Evolutionary conservation across 2,113 vertebrate species (phyloP).

Genomic region (Hemibagrus wyckioides): DNA sequence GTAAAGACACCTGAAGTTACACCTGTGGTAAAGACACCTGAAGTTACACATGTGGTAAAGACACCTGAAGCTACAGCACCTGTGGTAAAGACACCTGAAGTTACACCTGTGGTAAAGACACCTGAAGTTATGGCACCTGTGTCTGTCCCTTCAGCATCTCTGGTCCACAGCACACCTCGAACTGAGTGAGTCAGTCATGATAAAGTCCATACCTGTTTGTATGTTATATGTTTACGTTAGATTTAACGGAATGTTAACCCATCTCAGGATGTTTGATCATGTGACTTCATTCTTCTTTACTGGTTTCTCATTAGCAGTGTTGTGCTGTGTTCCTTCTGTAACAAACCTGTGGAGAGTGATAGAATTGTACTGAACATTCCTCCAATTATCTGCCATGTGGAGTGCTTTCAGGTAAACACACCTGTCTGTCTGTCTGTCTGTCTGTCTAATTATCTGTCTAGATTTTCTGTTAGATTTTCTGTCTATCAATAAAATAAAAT

Average conservation of each 20-base stretch:
- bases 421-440: not conserved
- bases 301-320: slow-evolving; percentile 41
- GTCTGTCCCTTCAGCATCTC: slow-evolving; percentile 26
- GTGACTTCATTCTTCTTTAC: not conserved
- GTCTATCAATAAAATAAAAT: not conserved
- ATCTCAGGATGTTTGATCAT: not conserved
- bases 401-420: slow-evolving; percentile 64
- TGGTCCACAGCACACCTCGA: not conserved
- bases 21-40: not conserved
- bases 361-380: slow-evolving; percentile 61
- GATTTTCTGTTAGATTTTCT: not conserved
- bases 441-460: not conserved
- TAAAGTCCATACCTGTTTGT: not conserved
- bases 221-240: not conserved
- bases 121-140: not conserved
- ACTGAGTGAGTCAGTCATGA: not conserved
- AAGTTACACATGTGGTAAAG: not conserved
- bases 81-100: not conserved
- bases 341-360: slow-evolving; percentile 55
- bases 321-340: slow-evolving; percentile 61
- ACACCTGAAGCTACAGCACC: not conserved
- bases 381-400: slow-evolving; percentile 55
- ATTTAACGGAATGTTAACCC: not conserved
- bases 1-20: not conserved
- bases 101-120: slow-evolving; percentile 39